Evolutionary conservation across 2,888 invertebrate genomes (phyloP).

Genomic region (Drosophila hamatofila): DNA sequence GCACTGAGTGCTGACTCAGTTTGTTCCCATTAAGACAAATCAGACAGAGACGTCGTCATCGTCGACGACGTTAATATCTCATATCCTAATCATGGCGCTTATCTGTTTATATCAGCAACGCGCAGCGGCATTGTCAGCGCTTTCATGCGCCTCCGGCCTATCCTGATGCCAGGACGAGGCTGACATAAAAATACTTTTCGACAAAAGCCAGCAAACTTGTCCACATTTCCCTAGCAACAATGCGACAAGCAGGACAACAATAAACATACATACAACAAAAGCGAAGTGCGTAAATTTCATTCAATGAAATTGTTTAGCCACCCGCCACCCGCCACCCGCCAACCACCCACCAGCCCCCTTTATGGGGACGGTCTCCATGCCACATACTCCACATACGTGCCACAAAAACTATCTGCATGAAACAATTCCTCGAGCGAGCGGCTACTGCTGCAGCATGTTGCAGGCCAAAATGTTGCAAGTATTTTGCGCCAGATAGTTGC

Average conservation of each 20-base stretch:
- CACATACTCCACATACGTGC: constrained; percentile 11
- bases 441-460: constrained; percentile 11
- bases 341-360: no score
- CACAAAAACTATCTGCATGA: constrained; percentile 17
- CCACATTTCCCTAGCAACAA: constrained; percentile 33
- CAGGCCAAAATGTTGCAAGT: constrained; percentile 11
- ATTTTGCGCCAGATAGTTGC: constrained; percentile 10
- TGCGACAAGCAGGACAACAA: constrained; percentile 6
- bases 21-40: constrained; percentile 34
- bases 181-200: constrained; percentile 14
- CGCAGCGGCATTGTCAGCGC: constrained; percentile 57
- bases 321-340: background rate
- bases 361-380: background rate
- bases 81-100: constrained; percentile 31
- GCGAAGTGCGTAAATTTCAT: constrained; percentile 22
- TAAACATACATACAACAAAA: constrained; percentile 8
- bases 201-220: constrained; percentile 24
- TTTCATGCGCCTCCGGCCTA: constrained; percentile 52
- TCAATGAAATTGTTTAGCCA: constrained; percentile 22
- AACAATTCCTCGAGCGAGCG: constrained; percentile 15
- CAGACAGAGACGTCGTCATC: constrained; percentile 29
- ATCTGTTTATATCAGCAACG: constrained; percentile 28
- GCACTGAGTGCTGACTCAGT: constrained; percentile 45
- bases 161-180: background rate
- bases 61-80: constrained; percentile 30